Evolutionary conservation across 1,140 invertebrate genomes (phyloP), one percentile per base, ranked within the genome.

Genomic region (Nymphalis io): DNA sequence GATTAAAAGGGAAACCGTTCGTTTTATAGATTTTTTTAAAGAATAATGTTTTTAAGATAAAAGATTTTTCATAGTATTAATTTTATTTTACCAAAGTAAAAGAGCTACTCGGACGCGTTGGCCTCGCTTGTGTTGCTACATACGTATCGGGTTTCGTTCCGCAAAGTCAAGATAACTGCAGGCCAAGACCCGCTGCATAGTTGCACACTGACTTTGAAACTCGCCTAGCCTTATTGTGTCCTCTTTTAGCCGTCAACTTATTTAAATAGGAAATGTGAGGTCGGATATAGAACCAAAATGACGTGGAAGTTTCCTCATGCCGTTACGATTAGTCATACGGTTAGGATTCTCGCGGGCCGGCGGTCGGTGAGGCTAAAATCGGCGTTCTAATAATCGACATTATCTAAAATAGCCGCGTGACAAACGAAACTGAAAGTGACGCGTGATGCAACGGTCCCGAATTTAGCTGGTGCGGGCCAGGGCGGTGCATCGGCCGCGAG

Each of bases 371-470:
- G 60, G 72, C 86, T 88, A 87, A 85, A 88, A 84, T 76, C 81
- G 78, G 84, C 68, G 73, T 85, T 89, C 88, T 89, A 89, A 90
- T 89, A 90, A 88, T 90, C 87, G 85, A 90, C 85, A 83, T 81
- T 83, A 85, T 89, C 83, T 82, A 89, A 90, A 90, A 90, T 91
- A 91, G 85, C 75, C 76, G 74, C 75, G 83, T 89, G 87, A 89
- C 86, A 88, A 88, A 88, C 80, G 87, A 88, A 87, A 87, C 86
- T 79, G 87, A 91, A 88, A 89, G 86, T 89, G 84, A 84, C 80
- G 84, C 83, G 86, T 89, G 85, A 91, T 89, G 89, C 87, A 89
- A 89, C 85, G 81, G 70, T 68, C 85, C 85, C 87, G 82, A 89
- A 89, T 86, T 88, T 91, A 91, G 86, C 76, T 78, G 80, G 80